Conservation (phyloP, 37 sponge, comb jelly and placozoan genomes). For the Theonella swinhoei region DNA sequence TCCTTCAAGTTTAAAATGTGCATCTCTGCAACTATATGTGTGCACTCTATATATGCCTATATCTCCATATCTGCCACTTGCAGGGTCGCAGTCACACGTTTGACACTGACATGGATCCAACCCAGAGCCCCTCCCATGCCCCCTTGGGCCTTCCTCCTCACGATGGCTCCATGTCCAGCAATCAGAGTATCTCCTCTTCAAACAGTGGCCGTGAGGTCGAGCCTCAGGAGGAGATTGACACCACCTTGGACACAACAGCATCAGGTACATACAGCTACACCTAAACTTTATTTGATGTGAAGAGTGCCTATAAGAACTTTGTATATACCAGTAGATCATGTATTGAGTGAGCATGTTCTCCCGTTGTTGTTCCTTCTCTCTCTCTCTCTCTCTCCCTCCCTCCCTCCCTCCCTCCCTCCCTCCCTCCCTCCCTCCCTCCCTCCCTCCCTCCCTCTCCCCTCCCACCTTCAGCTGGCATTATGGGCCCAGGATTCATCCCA, state of each 20-base stretch:
- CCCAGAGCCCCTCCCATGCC: neutral
- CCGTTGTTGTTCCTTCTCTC: neutral
- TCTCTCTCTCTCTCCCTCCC: neutral
- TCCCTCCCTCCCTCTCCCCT: neutral
- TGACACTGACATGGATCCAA: slow-evolving; percentile 13
- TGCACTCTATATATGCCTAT: too few species aligned
- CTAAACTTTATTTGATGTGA: too few species aligned
- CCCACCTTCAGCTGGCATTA: neutral
- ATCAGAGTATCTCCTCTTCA: slow-evolving; percentile 57
- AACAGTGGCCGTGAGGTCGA: slow-evolving; percentile 47
- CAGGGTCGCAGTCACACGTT: slow-evolving; percentile 50
- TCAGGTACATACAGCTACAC: too few species aligned
- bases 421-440: neutral
- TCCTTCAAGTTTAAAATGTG: too few species aligned
- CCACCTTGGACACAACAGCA: too few species aligned
- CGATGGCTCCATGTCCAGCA: slow-evolving; percentile 64
- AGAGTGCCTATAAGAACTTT: too few species aligned
- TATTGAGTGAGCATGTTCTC: too few species aligned
- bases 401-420: neutral
- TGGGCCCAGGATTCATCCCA: slow-evolving; percentile 14
- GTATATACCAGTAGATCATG: too few species aligned
- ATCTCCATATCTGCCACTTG: too few species aligned
- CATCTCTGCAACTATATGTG: too few species aligned
- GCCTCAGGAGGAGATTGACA: slow-evolving; percentile 13
- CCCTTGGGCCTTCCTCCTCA: slow-evolving; percentile 9